Conservation (phyloP, 2,888 invertebrate species). For the Bedellia somnulentella region DNA sequence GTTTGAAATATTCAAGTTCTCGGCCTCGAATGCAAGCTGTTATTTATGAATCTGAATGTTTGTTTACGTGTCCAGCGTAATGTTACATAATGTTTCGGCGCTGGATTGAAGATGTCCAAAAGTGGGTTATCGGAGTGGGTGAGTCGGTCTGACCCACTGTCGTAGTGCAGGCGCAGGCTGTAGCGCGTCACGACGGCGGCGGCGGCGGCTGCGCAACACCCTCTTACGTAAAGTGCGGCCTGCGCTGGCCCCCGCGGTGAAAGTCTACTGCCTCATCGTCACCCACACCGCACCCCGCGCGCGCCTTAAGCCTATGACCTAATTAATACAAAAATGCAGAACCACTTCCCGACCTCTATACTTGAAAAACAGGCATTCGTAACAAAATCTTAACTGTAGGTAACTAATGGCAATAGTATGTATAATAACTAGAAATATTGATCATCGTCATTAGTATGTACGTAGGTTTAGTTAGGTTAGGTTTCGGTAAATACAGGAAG, state of each 20-base stretch:
- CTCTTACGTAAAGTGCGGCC: constrained; percentile 49
- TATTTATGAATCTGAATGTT: no score
- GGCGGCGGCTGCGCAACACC: constrained; percentile 47
- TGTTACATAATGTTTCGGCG: constrained; percentile 1
- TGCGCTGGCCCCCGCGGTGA: constrained; percentile 24
- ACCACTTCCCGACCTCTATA: constrained; percentile 9
- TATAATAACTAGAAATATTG: no score
- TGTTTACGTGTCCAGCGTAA: constrained; percentile 1
- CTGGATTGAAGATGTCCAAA: constrained; percentile 10
- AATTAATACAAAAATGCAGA: not conserved
- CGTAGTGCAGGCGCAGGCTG: constrained; percentile 31
- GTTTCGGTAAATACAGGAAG: constrained; percentile 21
- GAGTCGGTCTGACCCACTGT: constrained; percentile 40
- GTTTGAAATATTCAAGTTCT: no score
- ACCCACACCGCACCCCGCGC: constrained; percentile 7
- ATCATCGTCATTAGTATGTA: no score
- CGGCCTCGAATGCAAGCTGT: no score
- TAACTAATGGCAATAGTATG: no score
- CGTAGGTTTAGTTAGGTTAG: no score
- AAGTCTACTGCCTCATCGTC: constrained; percentile 30
- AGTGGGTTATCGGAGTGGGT: constrained; percentile 26
- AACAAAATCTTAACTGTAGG: no score
- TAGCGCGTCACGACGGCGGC: constrained; percentile 7
- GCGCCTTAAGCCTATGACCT: not conserved
- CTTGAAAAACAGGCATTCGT: no score